These are phyloP conservation scores for Lepidostoma basale DNA, from an alignment of 1,140 invertebrate genomes.

Conservation along the genomic window DNA sequence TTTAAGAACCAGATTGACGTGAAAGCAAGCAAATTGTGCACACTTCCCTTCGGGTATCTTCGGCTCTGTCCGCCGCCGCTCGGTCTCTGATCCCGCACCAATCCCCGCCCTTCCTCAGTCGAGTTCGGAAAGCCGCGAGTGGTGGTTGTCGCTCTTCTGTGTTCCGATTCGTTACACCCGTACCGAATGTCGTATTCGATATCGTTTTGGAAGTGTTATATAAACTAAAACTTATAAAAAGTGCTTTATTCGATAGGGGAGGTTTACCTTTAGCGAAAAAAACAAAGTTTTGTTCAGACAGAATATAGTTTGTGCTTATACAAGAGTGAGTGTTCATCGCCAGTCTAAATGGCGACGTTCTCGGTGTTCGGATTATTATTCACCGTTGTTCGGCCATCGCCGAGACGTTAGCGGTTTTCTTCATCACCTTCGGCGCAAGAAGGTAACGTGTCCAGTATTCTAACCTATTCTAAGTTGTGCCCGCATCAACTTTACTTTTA, in stretches of 20 bases:
- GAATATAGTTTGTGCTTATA: constrained; percentile 19
- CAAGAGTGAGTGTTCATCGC: constrained; percentile 12
- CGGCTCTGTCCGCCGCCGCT: constrained; percentile 13
- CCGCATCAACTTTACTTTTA: background rate
- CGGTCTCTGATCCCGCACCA: constrained; percentile 11
- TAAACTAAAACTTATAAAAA: constrained; percentile 36
- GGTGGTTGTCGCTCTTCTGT: constrained; percentile 1
- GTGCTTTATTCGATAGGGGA: constrained; percentile 7
- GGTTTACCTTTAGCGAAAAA: background rate
- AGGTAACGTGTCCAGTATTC: constrained; percentile 25
- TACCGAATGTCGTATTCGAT: constrained; percentile 31
- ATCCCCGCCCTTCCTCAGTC: constrained; percentile 27
- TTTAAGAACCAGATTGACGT: constrained; percentile 31
- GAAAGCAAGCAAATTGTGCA: constrained; percentile 34
- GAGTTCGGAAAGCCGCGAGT: constrained; percentile 30
- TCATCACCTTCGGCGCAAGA: constrained; percentile 14
- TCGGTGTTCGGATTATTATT: constrained; percentile 32
- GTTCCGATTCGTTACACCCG: constrained; percentile 16
- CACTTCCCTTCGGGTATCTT: constrained; percentile 25
- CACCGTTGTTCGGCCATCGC: constrained; percentile 35
- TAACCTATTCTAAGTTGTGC: background rate
- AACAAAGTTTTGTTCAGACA: constrained; percentile 19
- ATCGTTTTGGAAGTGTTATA: constrained; percentile 35
- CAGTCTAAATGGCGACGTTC: constrained; percentile 34
- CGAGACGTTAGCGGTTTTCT: constrained; percentile 27